Conservation (phyloP, 2,113 vertebrate species). For the Casuarius casuarius region DNA sequence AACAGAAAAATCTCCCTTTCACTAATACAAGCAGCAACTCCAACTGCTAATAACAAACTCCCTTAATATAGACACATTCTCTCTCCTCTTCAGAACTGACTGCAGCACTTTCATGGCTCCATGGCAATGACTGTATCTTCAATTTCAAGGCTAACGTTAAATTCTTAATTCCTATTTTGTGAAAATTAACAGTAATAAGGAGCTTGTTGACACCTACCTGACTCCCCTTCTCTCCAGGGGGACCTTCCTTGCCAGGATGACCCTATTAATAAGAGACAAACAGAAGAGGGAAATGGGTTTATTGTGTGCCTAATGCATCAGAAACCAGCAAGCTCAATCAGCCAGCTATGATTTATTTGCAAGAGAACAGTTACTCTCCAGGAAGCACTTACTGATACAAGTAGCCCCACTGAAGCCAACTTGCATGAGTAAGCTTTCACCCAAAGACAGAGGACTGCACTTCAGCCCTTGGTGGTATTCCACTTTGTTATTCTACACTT, state of each 20-base stretch:
- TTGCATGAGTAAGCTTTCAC: not conserved
- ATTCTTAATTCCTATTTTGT: not conserved
- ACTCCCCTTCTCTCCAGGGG: constrained; percentile 91
- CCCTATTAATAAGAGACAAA: constrained; percentile 79
- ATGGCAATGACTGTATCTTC: not conserved
- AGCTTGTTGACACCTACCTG: constrained; percentile 74
- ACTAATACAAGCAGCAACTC: not conserved
- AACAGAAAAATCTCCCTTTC: not conserved
- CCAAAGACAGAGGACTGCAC: not conserved
- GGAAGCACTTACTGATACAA: not conserved
- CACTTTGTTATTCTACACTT: not conserved
- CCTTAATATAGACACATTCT: not conserved
- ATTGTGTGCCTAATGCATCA: not conserved
- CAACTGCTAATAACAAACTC: not conserved
- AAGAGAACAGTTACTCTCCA: not conserved
- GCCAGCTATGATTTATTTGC: not conserved
- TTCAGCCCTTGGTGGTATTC: not conserved
- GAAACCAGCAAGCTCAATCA: not conserved
- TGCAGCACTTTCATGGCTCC: not conserved
- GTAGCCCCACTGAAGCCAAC: not conserved
- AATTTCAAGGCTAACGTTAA: not conserved
- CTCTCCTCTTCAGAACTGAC: not conserved
- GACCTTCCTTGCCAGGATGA: constrained; percentile 97
- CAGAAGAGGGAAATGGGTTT: not conserved
- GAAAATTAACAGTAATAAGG: not conserved